Base-by-base conservation (phyloP, 2,113 vertebrate genomes). In the Xiphophorus maculatus region DNA sequence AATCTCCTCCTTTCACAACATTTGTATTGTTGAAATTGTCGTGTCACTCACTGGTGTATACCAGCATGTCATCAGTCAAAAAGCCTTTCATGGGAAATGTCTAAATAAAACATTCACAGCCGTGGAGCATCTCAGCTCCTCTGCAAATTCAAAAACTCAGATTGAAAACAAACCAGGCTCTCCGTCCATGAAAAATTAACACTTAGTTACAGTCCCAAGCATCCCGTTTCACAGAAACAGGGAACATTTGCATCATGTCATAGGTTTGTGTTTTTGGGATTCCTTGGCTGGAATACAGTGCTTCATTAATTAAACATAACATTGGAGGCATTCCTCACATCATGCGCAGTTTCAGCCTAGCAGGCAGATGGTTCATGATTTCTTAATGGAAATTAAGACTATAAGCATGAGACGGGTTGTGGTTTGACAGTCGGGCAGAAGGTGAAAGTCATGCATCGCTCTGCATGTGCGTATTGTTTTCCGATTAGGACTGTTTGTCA, bases 321-420 rank as follows among this genome's bases (percentile, higher is more conserved):
- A 84, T 69, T 68, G 84, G 69, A 81, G 88, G 63, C 74, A 89
- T 81, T 82, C 84, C 82, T 89, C 81, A 83, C 32, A 76, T 85
- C 89, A 81, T 79, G 81, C 79, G 61, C 81, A 76, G 77, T 85
- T 83, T 90, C 69, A 83, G 81, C 73, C 67, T 66, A 87, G 78
- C 69, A 79, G 74, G 81, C 91, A 91, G 89, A 91, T 91, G 90
- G 90, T 76, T 86, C 82, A 93, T 92, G 80, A 82, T 91, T 92
- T 82, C 69, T 91, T 92, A 84, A 91, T 92, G 80, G 61, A 70
- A 82, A 79, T 80, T 79, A 90, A 88, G 68, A 79, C 83, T 82
- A 37, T 37, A 78, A 73, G 79, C 68, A 35, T 69, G 70, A 66
- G 33, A 76, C 35, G 42, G 48, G 64, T 35, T 69, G 80, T 83